phyloP scores from a whole-genome alignment of 2,888 invertebrate species.

The Poecilus cupreus region DNA sequence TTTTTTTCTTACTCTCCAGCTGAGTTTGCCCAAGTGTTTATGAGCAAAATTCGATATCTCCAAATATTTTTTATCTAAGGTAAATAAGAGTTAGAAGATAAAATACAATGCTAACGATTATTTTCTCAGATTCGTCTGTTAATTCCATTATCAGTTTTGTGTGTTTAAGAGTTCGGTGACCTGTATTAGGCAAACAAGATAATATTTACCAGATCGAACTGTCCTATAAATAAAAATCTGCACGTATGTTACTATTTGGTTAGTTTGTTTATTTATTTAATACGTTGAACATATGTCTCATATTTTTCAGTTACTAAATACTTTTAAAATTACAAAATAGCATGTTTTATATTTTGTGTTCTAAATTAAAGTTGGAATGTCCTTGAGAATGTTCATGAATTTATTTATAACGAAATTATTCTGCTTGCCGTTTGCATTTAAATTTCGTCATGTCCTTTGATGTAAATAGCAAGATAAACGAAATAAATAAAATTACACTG shows the following conservation, averaged over 20 bases:
- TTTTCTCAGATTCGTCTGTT: not conserved
- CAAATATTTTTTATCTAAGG: not conserved
- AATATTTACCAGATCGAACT: conserved; percentile 26
- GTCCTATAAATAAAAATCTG: conserved; percentile 42
- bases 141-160: conserved; percentile 34
- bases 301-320: not conserved
- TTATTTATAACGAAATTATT: not conserved
- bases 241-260: conserved; percentile 14
- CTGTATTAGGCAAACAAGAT: conserved; percentile 1
- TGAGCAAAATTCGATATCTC: not conserved
- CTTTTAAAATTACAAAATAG: not conserved
- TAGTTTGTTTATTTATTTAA: conserved; percentile 12
- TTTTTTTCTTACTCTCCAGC: no score
- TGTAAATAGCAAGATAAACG: not conserved
- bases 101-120: conserved; percentile 21
- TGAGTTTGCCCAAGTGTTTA: not conserved
- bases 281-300: conserved; percentile 18
- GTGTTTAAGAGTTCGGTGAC: conserved; percentile 13
- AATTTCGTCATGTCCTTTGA: not conserved
- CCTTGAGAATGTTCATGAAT: not conserved
- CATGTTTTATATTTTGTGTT: not conserved
- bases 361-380: not conserved
- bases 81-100: conserved; percentile 10
- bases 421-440: not conserved
- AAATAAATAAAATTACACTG: not conserved